Conservation (phyloP, 2,888 invertebrate genomes). For the Lydus trimaculatus region DNA sequence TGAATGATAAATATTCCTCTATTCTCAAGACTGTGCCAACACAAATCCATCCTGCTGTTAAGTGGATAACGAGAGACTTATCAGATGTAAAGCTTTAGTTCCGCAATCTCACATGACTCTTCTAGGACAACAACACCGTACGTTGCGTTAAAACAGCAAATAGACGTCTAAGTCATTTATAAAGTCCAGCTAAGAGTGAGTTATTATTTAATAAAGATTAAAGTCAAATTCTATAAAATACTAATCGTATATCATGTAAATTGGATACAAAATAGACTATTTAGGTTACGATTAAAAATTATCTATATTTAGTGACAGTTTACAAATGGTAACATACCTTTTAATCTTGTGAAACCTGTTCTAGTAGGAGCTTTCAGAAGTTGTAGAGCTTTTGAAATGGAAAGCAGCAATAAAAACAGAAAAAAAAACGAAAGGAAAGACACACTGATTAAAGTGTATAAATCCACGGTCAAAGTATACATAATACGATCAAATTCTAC, state of each 20-base stretch:
- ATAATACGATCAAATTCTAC: slow-evolving; percentile 17
- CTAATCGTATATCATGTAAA: background rate
- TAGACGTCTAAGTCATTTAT: no score
- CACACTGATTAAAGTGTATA: slow-evolving; percentile 9
- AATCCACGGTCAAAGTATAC: slow-evolving; percentile 31
- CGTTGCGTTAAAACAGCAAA: no score
- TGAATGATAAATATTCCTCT: no score
- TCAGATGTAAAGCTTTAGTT: no score
- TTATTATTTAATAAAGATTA: no score
- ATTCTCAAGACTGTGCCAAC: no score
- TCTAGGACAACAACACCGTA: no score
- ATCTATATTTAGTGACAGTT: background rate
- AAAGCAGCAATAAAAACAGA: background rate
- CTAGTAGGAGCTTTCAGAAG: background rate
- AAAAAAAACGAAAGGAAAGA: background rate
- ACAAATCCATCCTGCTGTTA: no score
- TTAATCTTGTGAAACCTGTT: background rate
- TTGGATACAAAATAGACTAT: background rate
- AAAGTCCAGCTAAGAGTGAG: no score
- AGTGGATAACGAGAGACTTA: no score
- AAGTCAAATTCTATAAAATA: background rate
- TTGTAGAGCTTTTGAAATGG: background rate
- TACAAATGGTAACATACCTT: background rate
- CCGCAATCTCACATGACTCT: no score
- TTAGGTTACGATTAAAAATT: background rate